These are phyloP conservation scores for Nymphalis c-album DNA, from an alignment of 2,888 invertebrate species.

Conservation along the genomic window DNA sequence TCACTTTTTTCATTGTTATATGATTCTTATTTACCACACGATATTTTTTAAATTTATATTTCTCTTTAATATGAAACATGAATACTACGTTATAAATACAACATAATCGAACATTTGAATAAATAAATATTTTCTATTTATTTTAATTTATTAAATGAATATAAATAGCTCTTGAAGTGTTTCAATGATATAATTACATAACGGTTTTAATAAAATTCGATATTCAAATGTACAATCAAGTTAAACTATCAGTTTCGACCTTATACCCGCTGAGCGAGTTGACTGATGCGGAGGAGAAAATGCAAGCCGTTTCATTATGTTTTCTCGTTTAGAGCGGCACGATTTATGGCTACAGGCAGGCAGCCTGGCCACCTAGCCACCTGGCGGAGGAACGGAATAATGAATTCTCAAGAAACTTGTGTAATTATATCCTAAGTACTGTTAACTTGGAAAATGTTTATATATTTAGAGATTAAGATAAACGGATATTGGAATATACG, in stretches of 20 bases:
- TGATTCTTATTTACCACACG: no score
- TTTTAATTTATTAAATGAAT: no score
- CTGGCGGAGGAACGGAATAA: constrained; percentile 19
- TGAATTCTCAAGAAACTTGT: constrained; percentile 31
- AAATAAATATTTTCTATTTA: no score
- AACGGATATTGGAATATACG: neutral
- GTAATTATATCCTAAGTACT: constrained; percentile 17
- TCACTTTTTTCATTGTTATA: no score
- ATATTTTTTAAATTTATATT: no score
- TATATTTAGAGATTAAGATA: neutral
- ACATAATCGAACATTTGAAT: no score
- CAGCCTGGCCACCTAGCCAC: constrained; percentile 43
- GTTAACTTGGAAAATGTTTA: constrained; percentile 4
- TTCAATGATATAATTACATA: no score
- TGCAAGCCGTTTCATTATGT: constrained; percentile 78
- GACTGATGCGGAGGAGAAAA: constrained; percentile 76
- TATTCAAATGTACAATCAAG: constrained; percentile 17
- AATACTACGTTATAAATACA: no score
- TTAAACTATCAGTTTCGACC: constrained; percentile 41
- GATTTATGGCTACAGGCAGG: constrained; percentile 58
- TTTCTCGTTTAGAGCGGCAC: constrained; percentile 64
- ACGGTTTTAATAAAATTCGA: neutral
- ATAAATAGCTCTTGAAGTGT: no score
- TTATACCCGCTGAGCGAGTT: constrained; percentile 43
- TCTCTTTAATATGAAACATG: no score